Evolutionary conservation across 2,797 vertebrate species (phyloP), one percentile per base, ranked within the genome.

Genomic region (Ambastaia sidthimunki): DNA sequence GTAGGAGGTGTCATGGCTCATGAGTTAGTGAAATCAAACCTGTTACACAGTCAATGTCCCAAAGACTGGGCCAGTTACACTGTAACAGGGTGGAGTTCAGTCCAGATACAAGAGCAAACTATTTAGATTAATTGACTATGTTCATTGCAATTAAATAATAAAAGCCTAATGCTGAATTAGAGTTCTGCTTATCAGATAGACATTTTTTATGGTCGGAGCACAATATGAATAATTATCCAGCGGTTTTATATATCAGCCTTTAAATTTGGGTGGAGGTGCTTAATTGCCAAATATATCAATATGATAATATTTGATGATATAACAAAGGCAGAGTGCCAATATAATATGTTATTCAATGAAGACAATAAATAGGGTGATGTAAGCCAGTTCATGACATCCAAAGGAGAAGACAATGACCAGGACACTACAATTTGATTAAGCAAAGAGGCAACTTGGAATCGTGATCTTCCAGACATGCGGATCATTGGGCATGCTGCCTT

Each of bases 1-100:
- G 44, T 52, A 55, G 66, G 54, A 52, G 55, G 57, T 71, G 76
- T 68, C 71, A 71, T 73, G 48, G 82, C 54, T 74, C 72, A 68
- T 59, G 74, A 78, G 25, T 23, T 54, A 59, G 70, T 54, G 52
- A 78, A 48, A 59, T 16, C 21, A 78, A 78, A 21, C 3, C 15
- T 62, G 54, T 71, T 63, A 41, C 67, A 78, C 13, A 16, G 34
- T 55, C 52, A 1, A 68, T 76, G 65, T 41, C 66, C 57, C 47
- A 65, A 65, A 37, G 34, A 55, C 68, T 67, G 28, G 34, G 65
- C 65, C 15, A 52, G 59, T 77, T 31, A 60, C 13, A 48, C 16
- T 57, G 9, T 70, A 67, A 71, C 60, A 1, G 47, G 59, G 76
- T 78, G 77, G 69, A 66, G 60, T 21, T 16, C 19, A 13, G 47